Evolutionary conservation across 2,888 invertebrate species (phyloP).

Genomic region (Leucophenga maculata): DNA sequence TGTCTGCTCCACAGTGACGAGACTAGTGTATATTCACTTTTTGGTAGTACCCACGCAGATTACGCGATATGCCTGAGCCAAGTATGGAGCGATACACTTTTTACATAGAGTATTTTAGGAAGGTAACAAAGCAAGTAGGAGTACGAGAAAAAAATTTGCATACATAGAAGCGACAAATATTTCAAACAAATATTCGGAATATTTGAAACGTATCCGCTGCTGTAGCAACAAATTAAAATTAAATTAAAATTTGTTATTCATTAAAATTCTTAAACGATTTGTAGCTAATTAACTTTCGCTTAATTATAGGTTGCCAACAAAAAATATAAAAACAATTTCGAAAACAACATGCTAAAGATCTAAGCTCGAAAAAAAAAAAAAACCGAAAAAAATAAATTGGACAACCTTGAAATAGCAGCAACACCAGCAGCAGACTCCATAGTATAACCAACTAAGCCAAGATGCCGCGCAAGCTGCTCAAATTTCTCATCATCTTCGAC

Average conservation of each 20-base stretch:
- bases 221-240: not conserved
- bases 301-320: no score
- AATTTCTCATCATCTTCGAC: conserved; percentile 94
- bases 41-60: conserved; percentile 23
- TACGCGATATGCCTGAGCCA: conserved; percentile 1
- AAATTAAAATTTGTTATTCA: not conserved
- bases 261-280: not conserved
- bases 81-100: conserved; percentile 1
- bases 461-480: conserved; percentile 90
- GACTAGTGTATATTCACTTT: not conserved
- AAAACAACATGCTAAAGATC: not conserved
- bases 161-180: not conserved
- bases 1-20: not conserved
- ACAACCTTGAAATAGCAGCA: no score
- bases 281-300: not conserved
- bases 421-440: not conserved
- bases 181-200: not conserved
- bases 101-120: not conserved
- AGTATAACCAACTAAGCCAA: conserved; percentile 25
- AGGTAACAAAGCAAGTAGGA: not conserved
- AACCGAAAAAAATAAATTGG: not conserved
- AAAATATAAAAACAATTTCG: not conserved
- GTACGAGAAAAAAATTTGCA: conserved; percentile 4
- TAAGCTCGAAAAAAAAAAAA: not conserved
- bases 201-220: not conserved